These are phyloP conservation scores for Hyles euphorbiae DNA, from an alignment of 1,140 invertebrate species.

Conservation along the genomic window DNA sequence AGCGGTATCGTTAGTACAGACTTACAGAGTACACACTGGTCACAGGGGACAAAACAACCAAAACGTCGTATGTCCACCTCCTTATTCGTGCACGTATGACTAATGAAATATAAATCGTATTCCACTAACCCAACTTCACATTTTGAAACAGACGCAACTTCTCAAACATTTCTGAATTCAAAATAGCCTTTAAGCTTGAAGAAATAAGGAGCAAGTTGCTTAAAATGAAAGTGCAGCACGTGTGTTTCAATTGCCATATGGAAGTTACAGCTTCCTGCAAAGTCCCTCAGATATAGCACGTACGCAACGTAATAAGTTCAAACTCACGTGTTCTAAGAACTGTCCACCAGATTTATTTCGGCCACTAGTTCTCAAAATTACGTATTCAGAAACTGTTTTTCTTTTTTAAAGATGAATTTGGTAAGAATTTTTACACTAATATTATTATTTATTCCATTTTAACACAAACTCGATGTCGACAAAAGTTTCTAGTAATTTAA, in stretches of 20 bases:
- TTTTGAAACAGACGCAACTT: no score
- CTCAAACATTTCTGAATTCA: background rate
- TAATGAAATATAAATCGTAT: slow-evolving; percentile 5
- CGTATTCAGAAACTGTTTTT: no score
- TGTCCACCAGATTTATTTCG: slow-evolving; percentile 30
- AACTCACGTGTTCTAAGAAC: slow-evolving; percentile 39
- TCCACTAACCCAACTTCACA: no score
- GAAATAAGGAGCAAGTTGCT: background rate
- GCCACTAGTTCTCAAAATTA: slow-evolving; percentile 1
- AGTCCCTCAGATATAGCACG: slow-evolving; percentile 38
- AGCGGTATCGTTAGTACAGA: no score
- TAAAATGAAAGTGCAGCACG: slow-evolving; percentile 12
- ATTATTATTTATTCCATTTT: background rate
- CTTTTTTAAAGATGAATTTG: no score
- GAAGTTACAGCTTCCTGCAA: slow-evolving; percentile 30
- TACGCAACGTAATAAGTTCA: slow-evolving; percentile 41
- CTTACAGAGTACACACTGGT: no score
- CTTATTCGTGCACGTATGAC: background rate
- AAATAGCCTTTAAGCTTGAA: slow-evolving; percentile 1
- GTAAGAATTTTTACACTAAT: background rate
- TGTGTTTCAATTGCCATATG: slow-evolving; percentile 16
- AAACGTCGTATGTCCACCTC: no score
- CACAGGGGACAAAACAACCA: no score
- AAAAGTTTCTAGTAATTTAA: background rate
- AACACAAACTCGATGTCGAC: background rate